Percentiles rank a stretch among this genome's conserved stretches.
phyloP scores from a whole-genome alignment of 2,888 invertebrate genomes.

The Brenthis daphne region DNA sequence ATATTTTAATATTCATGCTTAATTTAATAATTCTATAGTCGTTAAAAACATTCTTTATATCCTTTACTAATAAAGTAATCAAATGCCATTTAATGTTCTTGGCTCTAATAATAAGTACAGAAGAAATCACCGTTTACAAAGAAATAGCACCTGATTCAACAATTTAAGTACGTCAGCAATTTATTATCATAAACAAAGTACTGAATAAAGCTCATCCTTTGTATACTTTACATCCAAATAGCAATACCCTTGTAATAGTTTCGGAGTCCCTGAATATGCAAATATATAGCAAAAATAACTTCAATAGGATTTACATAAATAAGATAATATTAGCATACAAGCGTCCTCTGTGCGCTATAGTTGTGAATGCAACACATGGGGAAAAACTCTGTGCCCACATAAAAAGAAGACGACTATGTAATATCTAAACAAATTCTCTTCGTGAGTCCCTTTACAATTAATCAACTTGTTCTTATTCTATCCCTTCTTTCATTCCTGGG shows the following conservation, averaged over 20 bases:
- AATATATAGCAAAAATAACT: slow-evolving; percentile 31
- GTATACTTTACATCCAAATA: slow-evolving; percentile 36
- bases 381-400: too few relatives aligned
- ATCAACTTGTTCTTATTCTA: too few relatives aligned
- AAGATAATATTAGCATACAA: slow-evolving; percentile 7
- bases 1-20: too few relatives aligned
- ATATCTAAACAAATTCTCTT: too few relatives aligned
- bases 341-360: too few relatives aligned
- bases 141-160: slow-evolving; percentile 19
- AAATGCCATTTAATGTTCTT: not conserved
- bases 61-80: not conserved
- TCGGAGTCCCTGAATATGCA: slow-evolving; percentile 29
- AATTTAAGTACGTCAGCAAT: slow-evolving; percentile 19
- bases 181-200: slow-evolving; percentile 17
- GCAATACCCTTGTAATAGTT: slow-evolving; percentile 40
- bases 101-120: slow-evolving; percentile 4
- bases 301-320: slow-evolving; percentile 7
- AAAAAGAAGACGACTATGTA: too few relatives aligned
- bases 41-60: too few relatives aligned
- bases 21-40: too few relatives aligned
- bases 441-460: too few relatives aligned
- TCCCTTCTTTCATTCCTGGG: too few relatives aligned
- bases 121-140: slow-evolving; percentile 20
- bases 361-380: too few relatives aligned
- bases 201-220: slow-evolving; percentile 21